Evolutionary conservation across 2,888 invertebrate species (phyloP).

Genomic region (Elegia similella): DNA sequence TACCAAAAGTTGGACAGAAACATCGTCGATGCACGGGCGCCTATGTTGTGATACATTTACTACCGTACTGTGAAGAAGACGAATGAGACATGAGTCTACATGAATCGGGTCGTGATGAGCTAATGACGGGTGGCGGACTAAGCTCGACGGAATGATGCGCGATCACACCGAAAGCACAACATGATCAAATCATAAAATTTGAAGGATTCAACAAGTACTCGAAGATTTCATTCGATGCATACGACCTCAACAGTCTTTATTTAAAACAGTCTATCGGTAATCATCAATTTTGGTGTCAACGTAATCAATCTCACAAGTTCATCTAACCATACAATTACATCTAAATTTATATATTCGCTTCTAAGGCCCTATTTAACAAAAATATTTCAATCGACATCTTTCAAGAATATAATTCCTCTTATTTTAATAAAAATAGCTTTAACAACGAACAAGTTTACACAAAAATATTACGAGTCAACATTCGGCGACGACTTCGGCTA

Average conservation of each 20-base stretch:
- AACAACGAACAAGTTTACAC: slow-evolving; percentile 78
- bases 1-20: slow-evolving; percentile 54
- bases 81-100: slow-evolving; percentile 71
- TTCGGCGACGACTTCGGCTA: slow-evolving; percentile 67
- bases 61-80: slow-evolving; percentile 70
- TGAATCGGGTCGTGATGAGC: slow-evolving; percentile 71
- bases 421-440: slow-evolving; percentile 76
- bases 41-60: slow-evolving; percentile 81
- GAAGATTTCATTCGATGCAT: slow-evolving; percentile 68
- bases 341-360: slow-evolving; percentile 68
- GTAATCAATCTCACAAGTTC: slow-evolving; percentile 66
- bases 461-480: slow-evolving; percentile 76
- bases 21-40: slow-evolving; percentile 72
- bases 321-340: slow-evolving; percentile 71
- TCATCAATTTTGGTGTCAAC: slow-evolving; percentile 65
- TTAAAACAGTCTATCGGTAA: slow-evolving; percentile 68
- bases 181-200: slow-evolving; percentile 65
- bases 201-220: slow-evolving; percentile 60
- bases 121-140: slow-evolving; percentile 68
- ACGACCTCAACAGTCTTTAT: slow-evolving; percentile 76
- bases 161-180: slow-evolving; percentile 78
- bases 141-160: slow-evolving; percentile 60
- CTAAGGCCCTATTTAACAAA: slow-evolving; percentile 79
- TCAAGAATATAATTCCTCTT: slow-evolving; percentile 77
- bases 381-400: slow-evolving; percentile 72